phyloP scores from a whole-genome alignment of 1,140 invertebrate species.

The Trachymyrmex cornetzi region DNA sequence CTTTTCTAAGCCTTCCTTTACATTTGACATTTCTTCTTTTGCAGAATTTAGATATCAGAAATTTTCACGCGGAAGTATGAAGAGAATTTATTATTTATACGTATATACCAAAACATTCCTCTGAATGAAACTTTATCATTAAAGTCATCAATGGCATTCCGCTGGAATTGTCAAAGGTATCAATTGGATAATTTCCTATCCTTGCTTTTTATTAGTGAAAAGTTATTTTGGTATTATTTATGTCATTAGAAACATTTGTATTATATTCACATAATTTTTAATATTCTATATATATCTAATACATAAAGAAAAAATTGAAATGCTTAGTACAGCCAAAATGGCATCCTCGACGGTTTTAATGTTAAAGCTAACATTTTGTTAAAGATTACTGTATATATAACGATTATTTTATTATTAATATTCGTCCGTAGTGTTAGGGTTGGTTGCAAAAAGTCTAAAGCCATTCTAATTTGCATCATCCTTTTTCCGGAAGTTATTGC shows the following conservation, averaged over 20 bases:
- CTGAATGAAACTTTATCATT: not conserved
- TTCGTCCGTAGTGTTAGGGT: not conserved
- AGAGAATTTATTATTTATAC: no score
- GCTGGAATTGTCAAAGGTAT: no score
- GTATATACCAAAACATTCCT: not conserved
- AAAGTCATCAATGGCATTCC: no score
- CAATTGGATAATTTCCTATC: no score
- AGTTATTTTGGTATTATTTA: no score
- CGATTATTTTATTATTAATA: not conserved
- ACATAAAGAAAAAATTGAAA: no score
- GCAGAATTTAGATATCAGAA: not conserved
- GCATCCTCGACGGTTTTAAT: no score
- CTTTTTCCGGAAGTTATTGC: constrained; percentile 2
- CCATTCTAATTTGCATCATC: not conserved
- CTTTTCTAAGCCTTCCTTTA: not conserved
- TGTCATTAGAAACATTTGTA: no score
- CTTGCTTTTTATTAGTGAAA: no score
- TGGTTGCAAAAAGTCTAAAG: not conserved
- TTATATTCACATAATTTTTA: no score
- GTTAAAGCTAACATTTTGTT: not conserved
- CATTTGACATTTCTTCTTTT: not conserved
- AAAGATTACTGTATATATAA: not conserved
- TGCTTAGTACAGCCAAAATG: no score
- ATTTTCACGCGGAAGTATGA: not conserved
- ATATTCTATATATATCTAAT: no score